phyloP scores from a whole-genome alignment of 2,797 vertebrate genomes.

The Leucoraja ocellata region DNA sequence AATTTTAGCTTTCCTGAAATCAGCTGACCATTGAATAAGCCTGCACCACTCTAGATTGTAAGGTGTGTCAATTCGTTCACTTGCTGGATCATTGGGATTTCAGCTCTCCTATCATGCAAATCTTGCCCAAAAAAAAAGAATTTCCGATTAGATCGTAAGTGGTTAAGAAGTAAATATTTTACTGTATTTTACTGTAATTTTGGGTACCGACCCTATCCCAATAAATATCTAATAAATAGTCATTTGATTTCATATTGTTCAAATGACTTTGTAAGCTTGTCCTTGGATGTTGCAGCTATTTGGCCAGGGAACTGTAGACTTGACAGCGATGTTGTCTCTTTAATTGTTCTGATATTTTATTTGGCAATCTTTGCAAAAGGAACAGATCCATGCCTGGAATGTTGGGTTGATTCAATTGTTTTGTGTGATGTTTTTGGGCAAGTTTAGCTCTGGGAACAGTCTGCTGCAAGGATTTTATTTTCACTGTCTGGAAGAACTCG shows the following conservation, averaged over 20 bases:
- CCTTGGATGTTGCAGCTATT: neutral
- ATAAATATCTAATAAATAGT: no score
- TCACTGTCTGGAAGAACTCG: neutral
- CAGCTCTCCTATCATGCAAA: neutral
- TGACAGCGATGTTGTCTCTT: neutral
- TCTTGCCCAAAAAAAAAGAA: neutral
- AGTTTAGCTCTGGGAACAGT: neutral
- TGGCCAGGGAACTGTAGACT: neutral
- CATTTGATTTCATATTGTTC: neutral
- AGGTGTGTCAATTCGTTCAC: neutral
- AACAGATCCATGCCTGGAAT: constrained; percentile 15
- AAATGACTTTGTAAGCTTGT: neutral
- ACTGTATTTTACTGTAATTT: neutral
- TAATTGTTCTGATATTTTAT: neutral
- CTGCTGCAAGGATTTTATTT: neutral
- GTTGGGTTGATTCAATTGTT: constrained; percentile 5
- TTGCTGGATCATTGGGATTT: neutral
- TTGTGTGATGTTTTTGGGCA: neutral
- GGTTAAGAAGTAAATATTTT: neutral
- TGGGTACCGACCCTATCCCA: no score
- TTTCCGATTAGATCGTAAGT: neutral
- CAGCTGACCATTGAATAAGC: neutral
- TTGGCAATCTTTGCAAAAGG: constrained; percentile 24
- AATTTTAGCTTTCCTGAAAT: neutral
- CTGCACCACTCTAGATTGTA: neutral